Conservation (phyloP, 2,797 vertebrate genomes). For the Austrolebias charrua region DNA sequence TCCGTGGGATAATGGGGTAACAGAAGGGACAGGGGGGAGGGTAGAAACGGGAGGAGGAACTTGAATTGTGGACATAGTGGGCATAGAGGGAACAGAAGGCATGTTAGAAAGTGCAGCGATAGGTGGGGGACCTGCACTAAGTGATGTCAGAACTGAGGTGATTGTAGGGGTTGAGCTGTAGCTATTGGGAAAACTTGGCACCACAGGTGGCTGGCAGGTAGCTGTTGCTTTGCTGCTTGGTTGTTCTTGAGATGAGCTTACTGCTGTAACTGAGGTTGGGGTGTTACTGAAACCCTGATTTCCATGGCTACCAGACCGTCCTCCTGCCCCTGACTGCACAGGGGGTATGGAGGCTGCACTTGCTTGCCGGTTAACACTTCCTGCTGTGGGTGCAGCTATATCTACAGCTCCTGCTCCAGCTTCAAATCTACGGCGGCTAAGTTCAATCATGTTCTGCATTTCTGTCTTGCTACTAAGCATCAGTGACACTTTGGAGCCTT, state of each 20-base stretch:
- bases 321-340: constrained; percentile 78
- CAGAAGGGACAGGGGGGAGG: constrained; percentile 88
- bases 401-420: constrained; percentile 78
- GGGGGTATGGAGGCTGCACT: constrained; percentile 75
- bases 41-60: constrained; percentile 91
- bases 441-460: constrained; percentile 99
- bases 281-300: constrained; percentile 87
- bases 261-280: constrained; percentile 79
- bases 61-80: constrained; percentile 89
- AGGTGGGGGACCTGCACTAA: constrained; percentile 91
- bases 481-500: constrained; percentile 98
- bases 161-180: constrained; percentile 88
- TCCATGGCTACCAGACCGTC: constrained; percentile 83
- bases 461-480: constrained; percentile 99
- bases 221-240: constrained; percentile 87
- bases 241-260: constrained; percentile 87
- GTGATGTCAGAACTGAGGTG: constrained; percentile 86
- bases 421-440: constrained; percentile 98
- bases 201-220: constrained; percentile 82
- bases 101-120: constrained; percentile 91
- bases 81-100: constrained; percentile 88
- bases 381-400: constrained; percentile 80
- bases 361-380: constrained; percentile 87
- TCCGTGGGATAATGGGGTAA: constrained; percentile 88
- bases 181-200: constrained; percentile 88